Conservation (phyloP, 2,888 invertebrate genomes). For the Apotomis turbidana region DNA sequence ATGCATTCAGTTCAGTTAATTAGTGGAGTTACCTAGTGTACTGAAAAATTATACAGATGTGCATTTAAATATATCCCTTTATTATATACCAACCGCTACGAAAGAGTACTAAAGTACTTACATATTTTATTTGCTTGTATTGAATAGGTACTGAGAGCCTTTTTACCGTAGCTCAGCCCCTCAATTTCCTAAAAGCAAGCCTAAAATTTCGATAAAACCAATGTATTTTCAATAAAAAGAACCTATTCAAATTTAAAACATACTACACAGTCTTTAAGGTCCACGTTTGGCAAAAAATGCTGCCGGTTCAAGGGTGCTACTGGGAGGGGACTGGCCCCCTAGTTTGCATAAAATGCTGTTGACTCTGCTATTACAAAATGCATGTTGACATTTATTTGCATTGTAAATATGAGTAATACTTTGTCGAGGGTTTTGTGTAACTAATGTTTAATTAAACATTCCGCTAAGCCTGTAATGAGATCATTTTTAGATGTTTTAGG, state of each 20-base stretch:
- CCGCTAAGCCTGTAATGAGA: constrained; percentile 13
- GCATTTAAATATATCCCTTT: too few species aligned
- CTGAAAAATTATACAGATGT: too few species aligned
- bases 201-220: constrained; percentile 59
- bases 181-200: constrained; percentile 67
- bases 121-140: too few species aligned
- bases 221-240: constrained; percentile 43
- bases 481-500: constrained; percentile 1
- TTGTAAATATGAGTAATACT: constrained; percentile 56
- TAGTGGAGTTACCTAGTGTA: too few species aligned
- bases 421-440: constrained; percentile 47
- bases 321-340: constrained; percentile 34
- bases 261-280: background rate
- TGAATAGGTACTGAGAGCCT: constrained; percentile 5
- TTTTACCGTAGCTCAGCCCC: constrained; percentile 48
- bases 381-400: constrained; percentile 68
- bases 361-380: constrained; percentile 64
- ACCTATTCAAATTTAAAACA: constrained; percentile 28
- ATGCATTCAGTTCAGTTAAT: too few species aligned
- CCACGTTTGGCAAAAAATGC: background rate
- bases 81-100: too few species aligned
- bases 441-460: constrained; percentile 44
- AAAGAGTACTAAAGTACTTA: too few species aligned
- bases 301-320: constrained; percentile 12
- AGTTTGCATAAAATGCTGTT: constrained; percentile 69